Base-by-base conservation (phyloP, 2,888 invertebrate species). In the Hecatera dysodea region DNA sequence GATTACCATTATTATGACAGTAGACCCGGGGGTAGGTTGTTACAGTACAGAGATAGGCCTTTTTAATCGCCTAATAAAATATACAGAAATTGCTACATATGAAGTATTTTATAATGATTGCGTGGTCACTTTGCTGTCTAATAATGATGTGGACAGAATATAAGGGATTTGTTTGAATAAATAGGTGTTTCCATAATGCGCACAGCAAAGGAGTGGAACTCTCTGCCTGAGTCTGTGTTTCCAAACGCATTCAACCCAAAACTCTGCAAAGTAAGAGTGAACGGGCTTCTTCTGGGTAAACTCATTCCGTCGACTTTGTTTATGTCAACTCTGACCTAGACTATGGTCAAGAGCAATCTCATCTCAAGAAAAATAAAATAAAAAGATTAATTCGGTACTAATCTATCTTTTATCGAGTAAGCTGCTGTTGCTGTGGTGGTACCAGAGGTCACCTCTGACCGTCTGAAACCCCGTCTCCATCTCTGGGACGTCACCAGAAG, bases 61-160 rank as follows among this genome's bases (percentile, higher is more conserved):
- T 72, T 55, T 27, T 67, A n/a, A 72, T 60, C 12, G 27, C 15
- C 15, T 42, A n/a, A 27, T 72, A 29, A 46, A 46, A 42, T 39
- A 29, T 62, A 33, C n/a, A 72, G 22, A 33, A 50, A 29, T n/a
- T 24, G 22, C 27, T 36, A 36, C 7, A 5, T 15, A 0, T 1
- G 19, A 50, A 1, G 17, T 22, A 36, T 15, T 48, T 56, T 55
- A 44, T 44, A 22, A 9, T 22, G 39, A 48, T 60, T 22, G 29
- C 22, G 3, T 22, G 9, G 1, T 22, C 8, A 5, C n/a, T 44
- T 33, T 0, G 36, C 42, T 55, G 46, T 55, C 2, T 7, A 29
- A 33, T 22, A 22, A 48, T 6, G 17, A 15, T 3, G 7, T 8
- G n/a, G 15, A 7, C n/a, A 44, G 44, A 7, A 17, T 53, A 27